phyloP scores from a whole-genome alignment of 2,888 invertebrate genomes.

The Hydrotaea cyrtoneurina region DNA sequence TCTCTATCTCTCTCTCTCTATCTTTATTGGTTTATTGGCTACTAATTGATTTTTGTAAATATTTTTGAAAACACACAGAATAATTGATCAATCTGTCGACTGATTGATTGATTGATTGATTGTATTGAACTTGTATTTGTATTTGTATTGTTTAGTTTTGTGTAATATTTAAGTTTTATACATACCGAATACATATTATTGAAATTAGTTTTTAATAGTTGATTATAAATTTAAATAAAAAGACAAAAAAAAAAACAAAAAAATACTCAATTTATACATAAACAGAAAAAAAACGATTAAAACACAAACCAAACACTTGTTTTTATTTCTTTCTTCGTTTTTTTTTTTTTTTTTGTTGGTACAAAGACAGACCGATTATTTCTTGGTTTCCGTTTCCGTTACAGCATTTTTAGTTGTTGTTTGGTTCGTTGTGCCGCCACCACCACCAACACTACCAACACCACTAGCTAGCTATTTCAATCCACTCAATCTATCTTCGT shows the following conservation, averaged over 20 bases:
- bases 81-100: background rate
- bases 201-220: constrained; percentile 64
- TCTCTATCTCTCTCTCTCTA: background rate
- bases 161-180: constrained; percentile 57
- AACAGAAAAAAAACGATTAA: constrained; percentile 63
- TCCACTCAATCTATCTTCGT: background rate
- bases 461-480: background rate
- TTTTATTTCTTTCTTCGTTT: constrained; percentile 74
- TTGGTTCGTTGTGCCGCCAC: constrained; percentile 6
- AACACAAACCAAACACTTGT: constrained; percentile 69
- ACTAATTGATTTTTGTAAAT: constrained; percentile 24
- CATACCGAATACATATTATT: constrained; percentile 46
- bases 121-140: background rate
- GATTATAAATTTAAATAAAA: constrained; percentile 60
- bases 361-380: constrained; percentile 15
- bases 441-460: background rate
- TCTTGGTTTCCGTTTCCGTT: background rate
- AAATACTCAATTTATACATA: constrained; percentile 62
- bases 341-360: constrained; percentile 74
- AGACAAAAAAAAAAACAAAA: constrained; percentile 67
- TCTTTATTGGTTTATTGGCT: constrained; percentile 5
- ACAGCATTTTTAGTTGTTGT: background rate
- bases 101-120: background rate
- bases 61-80: background rate
- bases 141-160: constrained; percentile 41